These are phyloP conservation scores for Acleris cristana DNA, from an alignment of 2,888 invertebrate species.

Conservation along the genomic window DNA sequence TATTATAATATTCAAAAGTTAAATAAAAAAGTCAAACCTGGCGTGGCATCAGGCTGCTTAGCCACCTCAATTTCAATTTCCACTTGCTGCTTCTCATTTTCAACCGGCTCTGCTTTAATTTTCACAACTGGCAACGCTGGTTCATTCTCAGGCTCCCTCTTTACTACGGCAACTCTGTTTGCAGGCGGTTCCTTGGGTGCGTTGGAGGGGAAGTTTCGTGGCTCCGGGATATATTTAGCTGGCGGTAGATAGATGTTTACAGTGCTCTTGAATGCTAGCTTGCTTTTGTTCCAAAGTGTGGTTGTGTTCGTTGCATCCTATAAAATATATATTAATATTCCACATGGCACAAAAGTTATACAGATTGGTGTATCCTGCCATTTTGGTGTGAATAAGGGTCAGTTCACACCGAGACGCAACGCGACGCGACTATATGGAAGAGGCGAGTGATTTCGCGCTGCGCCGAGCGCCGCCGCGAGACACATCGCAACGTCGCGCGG, in stretches of 20 bases:
- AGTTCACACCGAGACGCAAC: too few relatives aligned
- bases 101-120: slow-evolving; percentile 30
- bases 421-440: too few relatives aligned
- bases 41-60: background rate
- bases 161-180: slow-evolving; percentile 5
- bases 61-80: slow-evolving; percentile 17
- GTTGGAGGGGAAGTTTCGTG: background rate
- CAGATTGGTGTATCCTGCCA: too few relatives aligned
- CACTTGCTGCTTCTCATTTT: slow-evolving; percentile 18
- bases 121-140: slow-evolving; percentile 32
- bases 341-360: too few relatives aligned
- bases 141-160: slow-evolving; percentile 23
- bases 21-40: slow-evolving; percentile 5
- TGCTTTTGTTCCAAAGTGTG: slow-evolving; percentile 6
- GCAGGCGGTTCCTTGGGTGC: slow-evolving; percentile 1
- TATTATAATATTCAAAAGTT: background rate
- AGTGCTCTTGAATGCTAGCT: slow-evolving; percentile 16
- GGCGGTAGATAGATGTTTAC: slow-evolving; percentile 34
- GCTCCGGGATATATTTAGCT: slow-evolving; percentile 17
- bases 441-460: too few relatives aligned
- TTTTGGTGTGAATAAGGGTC: too few relatives aligned
- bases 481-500: too few relatives aligned
- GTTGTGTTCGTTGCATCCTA: slow-evolving; percentile 34
- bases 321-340: slow-evolving; percentile 22
- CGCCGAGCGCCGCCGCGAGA: too few relatives aligned